A percentile compares a stretch with the other conserved stretches of the same genome.
These are phyloP conservation scores for Anthoscopus minutus DNA, from an alignment of 2,113 vertebrate species.

Conservation along the genomic window DNA sequence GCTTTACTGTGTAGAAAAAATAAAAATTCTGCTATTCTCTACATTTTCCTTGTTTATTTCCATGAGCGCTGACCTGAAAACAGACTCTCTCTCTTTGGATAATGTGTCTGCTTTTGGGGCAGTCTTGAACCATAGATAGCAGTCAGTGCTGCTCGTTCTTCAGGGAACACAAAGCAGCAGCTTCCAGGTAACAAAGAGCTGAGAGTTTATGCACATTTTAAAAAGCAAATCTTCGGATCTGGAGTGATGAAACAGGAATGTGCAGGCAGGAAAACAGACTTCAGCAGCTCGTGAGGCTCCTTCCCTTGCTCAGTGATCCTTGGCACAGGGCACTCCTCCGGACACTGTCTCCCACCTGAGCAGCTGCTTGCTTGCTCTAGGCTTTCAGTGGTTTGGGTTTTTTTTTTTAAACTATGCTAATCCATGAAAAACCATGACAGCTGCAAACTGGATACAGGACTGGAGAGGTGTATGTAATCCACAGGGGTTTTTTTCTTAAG, in stretches of 20 bases:
- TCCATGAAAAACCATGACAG: neutral
- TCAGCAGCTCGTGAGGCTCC: neutral
- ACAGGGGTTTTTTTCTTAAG: neutral
- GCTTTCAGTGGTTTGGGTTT: neutral
- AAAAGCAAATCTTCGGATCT: rapidly evolving
- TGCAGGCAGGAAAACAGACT: neutral
- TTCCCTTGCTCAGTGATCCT: neutral
- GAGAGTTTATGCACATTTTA: neutral
- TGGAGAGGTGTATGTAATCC: neutral
- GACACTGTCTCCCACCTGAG: neutral
- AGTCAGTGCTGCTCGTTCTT: neutral
- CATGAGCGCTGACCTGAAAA: neutral
- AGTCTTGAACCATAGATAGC: neutral
- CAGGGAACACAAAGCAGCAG: neutral
- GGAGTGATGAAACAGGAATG: neutral
- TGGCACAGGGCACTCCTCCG: neutral
- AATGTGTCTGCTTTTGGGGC: neutral
- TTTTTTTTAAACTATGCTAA: neutral
- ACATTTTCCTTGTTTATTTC: neutral
- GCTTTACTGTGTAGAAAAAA: neutral
- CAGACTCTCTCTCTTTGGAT: neutral
- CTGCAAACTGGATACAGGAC: neutral
- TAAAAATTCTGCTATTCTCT: neutral
- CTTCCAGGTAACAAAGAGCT: neutral
- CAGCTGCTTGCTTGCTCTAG: neutral